Base-by-base conservation (phyloP, 2,888 invertebrate species). In the Epinotia nisella region DNA sequence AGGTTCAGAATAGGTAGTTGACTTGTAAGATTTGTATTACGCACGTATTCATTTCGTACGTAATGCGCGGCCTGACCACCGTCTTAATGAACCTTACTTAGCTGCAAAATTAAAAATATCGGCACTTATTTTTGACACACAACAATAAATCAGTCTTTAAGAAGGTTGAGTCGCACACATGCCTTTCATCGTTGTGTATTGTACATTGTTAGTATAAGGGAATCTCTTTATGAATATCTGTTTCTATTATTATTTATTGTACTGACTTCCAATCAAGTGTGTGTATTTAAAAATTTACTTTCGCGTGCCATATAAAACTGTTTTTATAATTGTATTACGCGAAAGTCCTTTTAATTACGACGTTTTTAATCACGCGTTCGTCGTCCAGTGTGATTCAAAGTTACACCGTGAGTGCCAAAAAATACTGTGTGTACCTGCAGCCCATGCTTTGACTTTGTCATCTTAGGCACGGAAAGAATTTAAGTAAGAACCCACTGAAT, bases 181-280 rank as follows among this genome's bases (percentile, higher is more conserved):
- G 90, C 90, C 90, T 90, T 90, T 87, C 83, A 76, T 85, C 82
- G 87, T 89, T 88, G 86, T 89, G 83, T 86, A 83, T 89, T 88
- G 86, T 82, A 85, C 84, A 81, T 78, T 82, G 82, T 80, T 89
- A 88, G 86, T 80, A 73, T 70, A 77, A 77, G 62, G 35, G 74
- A 74, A 71, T 74, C 74, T 74, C 71, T 89, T 88, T 86, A 86
- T 66, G 83, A 89, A 90, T 90, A 88, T 87, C 86, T 80, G 76
- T 78, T 77, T 79, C 19, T 61, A 21, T 77, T 75, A 75, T 78
- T 79, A 78, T 77, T 76, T 78, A 74, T 60, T 67, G 55, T 61
- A 39, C 11, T 55, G 49, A 51, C 70, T 62, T 73, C 70, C 39
- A 39, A 39, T 53, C 35, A 62, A 55, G 60, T 71, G 65, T 62